These are phyloP conservation scores for Tribolium madens DNA, from an alignment of 1,140 invertebrate species.

Conservation along the genomic window DNA sequence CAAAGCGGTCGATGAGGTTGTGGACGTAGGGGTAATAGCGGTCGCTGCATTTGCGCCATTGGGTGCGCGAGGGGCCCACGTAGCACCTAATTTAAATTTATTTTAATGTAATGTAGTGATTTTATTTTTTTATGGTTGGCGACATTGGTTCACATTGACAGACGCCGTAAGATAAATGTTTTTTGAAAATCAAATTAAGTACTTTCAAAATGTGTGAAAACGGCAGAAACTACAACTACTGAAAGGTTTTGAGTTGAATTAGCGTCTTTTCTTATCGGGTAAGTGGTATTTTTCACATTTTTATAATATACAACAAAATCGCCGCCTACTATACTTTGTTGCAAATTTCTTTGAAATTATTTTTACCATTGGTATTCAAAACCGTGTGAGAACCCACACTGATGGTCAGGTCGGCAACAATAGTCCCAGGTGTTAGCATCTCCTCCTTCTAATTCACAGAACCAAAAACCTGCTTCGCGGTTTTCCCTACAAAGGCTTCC, in stretches of 20 bases:
- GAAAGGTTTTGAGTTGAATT: too few species aligned
- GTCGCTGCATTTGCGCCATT: conserved; percentile 87
- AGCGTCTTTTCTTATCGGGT: too few species aligned
- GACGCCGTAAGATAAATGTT: too few species aligned
- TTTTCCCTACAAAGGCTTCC: conserved; percentile 79
- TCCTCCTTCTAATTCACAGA: conserved; percentile 79
- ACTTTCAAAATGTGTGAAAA: too few species aligned
- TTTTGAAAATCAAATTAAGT: too few species aligned
- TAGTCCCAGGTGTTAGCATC: conserved; percentile 82
- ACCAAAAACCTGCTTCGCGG: conserved; percentile 80
- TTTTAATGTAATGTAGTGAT: too few species aligned
- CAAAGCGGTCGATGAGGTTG: conserved; percentile 52
- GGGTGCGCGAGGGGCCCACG: conserved; percentile 78
- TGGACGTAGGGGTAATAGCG: conserved; percentile 76
- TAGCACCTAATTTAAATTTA: conserved; percentile 74
- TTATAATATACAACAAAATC: too few species aligned
- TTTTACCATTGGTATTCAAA: conserved; percentile 80
- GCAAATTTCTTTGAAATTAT: neutral
- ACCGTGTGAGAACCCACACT: conserved; percentile 84
- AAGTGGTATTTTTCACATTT: too few species aligned
- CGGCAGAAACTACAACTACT: too few species aligned
- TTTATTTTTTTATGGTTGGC: too few species aligned
- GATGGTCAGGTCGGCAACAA: conserved; percentile 82
- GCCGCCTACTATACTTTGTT: too few species aligned
- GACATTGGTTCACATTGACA: too few species aligned